phyloP scores from a whole-genome alignment of 2,797 vertebrate genomes.

The Microcaecilia unicolor region DNA sequence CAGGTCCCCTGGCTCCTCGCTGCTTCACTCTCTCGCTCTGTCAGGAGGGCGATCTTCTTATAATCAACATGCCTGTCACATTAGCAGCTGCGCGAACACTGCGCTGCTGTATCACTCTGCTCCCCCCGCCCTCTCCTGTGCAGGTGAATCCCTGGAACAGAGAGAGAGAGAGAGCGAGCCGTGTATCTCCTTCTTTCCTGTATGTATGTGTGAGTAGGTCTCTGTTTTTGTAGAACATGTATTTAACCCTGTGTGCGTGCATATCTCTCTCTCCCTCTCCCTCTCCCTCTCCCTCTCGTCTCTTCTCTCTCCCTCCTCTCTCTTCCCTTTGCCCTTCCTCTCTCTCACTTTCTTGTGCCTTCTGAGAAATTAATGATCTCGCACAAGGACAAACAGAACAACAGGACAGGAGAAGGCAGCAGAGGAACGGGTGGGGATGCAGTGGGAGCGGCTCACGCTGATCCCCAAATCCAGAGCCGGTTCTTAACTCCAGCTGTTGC shows the following conservation, averaged over 20 bases:
- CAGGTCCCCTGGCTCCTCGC: constrained; percentile 13
- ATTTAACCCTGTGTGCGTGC: no score
- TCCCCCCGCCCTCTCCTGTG: no score
- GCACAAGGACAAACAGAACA: constrained; percentile 13
- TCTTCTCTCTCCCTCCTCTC: constrained; percentile 19
- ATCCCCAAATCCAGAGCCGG: no score
- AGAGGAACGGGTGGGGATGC: no score
- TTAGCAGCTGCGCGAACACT: constrained; percentile 6
- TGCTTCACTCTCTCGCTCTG: neutral
- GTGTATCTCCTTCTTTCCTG: no score
- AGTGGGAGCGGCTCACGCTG: no score
- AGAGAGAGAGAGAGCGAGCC: no score
- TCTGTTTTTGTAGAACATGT: no score
- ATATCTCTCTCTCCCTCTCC: no score
- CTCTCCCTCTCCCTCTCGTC: constrained; percentile 5
- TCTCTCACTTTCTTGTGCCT: neutral
- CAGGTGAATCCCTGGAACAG: constrained; percentile 3
- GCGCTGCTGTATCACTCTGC: neutral
- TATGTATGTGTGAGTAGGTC: no score
- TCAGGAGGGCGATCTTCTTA: neutral
- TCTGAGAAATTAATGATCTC: constrained; percentile 4
- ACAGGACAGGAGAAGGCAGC: no score
- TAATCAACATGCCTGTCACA: constrained; percentile 12
- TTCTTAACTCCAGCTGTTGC: no score
- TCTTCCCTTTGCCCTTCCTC: constrained; percentile 6